A percentile compares a stretch with the other conserved stretches of the same genome.
Conservation (phyloP, 2,888 invertebrate genomes). For the Pseudococcus viburni region DNA sequence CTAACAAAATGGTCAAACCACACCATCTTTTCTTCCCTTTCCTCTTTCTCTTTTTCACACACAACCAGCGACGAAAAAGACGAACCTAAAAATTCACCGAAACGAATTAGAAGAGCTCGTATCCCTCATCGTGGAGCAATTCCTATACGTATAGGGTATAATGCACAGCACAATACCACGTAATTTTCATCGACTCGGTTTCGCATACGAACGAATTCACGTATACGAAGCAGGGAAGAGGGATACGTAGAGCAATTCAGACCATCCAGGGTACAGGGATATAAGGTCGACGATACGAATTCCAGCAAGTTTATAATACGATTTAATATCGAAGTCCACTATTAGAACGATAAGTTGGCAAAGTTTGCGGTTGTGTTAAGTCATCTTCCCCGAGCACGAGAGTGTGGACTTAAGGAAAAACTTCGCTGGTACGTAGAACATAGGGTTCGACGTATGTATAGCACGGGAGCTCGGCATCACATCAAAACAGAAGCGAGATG, state of each 20-base stretch:
- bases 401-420: constrained; percentile 40
- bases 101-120: not conserved
- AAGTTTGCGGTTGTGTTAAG: constrained; percentile 55
- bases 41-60: no score
- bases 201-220: constrained; percentile 33
- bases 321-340: constrained; percentile 55
- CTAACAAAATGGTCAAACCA: not conserved
- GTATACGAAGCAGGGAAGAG: not conserved
- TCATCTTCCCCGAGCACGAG: constrained; percentile 19
- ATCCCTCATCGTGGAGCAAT: not conserved
- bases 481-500: constrained; percentile 1
- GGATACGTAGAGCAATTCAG: not conserved
- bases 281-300: constrained; percentile 47
- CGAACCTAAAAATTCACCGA: no score
- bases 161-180: constrained; percentile 21
- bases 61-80: no score
- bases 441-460: not conserved
- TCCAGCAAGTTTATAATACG: constrained; percentile 54
- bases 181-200: constrained; percentile 47
- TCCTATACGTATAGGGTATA: not conserved
- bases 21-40: not conserved
- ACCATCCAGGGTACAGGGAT: not conserved
- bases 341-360: constrained; percentile 52
- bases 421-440: not conserved
- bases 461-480: not conserved